phyloP scores from a whole-genome alignment of 2,888 invertebrate species.

The Frankliniella fusca region DNA sequence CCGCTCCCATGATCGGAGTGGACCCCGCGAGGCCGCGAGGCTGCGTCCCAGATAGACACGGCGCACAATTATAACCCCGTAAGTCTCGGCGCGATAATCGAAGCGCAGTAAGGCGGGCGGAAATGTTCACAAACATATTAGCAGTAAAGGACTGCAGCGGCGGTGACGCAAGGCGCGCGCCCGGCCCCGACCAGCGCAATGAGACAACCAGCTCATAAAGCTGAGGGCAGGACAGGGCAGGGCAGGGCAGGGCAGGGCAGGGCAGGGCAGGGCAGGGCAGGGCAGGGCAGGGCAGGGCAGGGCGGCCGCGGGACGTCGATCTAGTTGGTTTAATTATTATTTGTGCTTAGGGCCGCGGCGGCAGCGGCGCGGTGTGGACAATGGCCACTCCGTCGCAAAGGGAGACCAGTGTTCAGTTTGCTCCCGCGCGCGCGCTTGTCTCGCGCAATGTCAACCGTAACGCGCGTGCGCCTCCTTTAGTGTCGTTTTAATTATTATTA shows the following conservation, averaged over 20 bases:
- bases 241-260: neutral
- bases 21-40: no score
- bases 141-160: no score
- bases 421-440: neutral
- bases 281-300: neutral
- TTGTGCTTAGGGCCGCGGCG: neutral
- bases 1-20: no score
- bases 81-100: neutral
- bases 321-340: neutral
- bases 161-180: no score
- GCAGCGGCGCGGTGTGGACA: no score
- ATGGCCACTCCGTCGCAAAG: no score
- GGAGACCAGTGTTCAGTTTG: neutral
- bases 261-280: neutral
- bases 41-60: neutral
- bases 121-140: no score
- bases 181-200: no score
- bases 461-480: no score
- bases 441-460: neutral
- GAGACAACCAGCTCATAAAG: no score
- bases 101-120: no score
- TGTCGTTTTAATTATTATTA: no score
- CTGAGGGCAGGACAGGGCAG: neutral
- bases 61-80: neutral
- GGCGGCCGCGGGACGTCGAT: neutral